Percentiles rank a stretch among this genome's conserved stretches.
Evolutionary conservation across 2,888 invertebrate genomes (phyloP).

Genomic region (Trachelus stipa): DNA sequence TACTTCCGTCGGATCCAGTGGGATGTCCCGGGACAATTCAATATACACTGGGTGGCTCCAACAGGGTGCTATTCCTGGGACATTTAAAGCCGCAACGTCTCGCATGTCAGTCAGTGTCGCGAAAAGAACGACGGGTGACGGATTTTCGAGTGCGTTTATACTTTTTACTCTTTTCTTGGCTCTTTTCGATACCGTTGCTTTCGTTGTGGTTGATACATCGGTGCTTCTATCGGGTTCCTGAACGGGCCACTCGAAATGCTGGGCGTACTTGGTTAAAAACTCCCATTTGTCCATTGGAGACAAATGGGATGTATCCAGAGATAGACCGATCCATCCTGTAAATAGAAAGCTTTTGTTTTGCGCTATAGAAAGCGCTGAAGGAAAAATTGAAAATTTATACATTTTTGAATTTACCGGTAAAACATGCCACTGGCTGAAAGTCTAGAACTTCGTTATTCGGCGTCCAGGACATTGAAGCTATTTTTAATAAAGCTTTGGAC

Average conservation of each 20-base stretch:
- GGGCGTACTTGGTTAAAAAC: constrained; percentile 44
- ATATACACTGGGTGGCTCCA: constrained; percentile 62
- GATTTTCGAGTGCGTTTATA: constrained; percentile 12
- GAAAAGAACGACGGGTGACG: constrained; percentile 36
- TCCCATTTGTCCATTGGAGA: constrained; percentile 48
- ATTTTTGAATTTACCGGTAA: constrained; percentile 64
- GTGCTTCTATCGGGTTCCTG: neutral
- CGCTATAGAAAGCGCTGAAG: neutral
- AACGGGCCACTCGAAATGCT: constrained; percentile 37
- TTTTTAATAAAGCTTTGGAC: constrained; percentile 67
- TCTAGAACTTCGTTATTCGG: constrained; percentile 58
- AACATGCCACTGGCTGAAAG: constrained; percentile 64
- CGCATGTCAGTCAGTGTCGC: constrained; percentile 31
- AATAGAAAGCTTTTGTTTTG: no score
- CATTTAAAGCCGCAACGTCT: constrained; percentile 30
- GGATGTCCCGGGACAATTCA: constrained; percentile 61
- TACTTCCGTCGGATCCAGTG: constrained; percentile 51
- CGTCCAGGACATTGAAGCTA: constrained; percentile 64
- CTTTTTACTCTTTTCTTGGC: neutral
- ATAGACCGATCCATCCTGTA: constrained; percentile 46
- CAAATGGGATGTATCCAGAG: constrained; percentile 36
- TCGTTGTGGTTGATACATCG: neutral
- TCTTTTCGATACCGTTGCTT: constrained; percentile 16
- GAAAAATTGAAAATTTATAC: neutral
- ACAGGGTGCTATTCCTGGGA: constrained; percentile 58